Conservation (phyloP, 2,888 invertebrate genomes). For the Aelia acuminata region DNA sequence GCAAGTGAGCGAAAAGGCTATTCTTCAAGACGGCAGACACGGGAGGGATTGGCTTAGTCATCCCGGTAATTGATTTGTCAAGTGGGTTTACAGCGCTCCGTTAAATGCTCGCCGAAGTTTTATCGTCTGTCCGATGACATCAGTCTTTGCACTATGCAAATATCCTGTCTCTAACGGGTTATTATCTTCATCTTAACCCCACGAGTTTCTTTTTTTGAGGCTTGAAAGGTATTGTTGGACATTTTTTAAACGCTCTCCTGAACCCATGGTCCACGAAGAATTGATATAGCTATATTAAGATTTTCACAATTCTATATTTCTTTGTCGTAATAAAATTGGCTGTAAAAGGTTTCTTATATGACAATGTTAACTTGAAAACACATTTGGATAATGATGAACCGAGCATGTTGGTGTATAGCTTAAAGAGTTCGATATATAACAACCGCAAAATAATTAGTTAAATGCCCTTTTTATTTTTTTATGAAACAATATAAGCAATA, state of each 20-base stretch:
- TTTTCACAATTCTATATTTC: too few species aligned
- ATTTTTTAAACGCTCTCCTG: neutral
- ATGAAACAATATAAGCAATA: too few species aligned
- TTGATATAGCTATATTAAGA: too few species aligned
- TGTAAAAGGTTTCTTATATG: too few species aligned
- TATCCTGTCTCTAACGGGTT: constrained; percentile 31
- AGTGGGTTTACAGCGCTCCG: constrained; percentile 25
- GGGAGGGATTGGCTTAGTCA: constrained; percentile 21
- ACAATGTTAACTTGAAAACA: too few species aligned
- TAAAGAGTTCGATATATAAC: too few species aligned
- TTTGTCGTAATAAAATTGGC: too few species aligned
- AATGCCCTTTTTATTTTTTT: too few species aligned
- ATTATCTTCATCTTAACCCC: constrained; percentile 19
- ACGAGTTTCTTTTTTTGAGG: neutral
- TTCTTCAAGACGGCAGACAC: neutral
- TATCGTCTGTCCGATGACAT: neutral
- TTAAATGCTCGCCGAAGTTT: constrained; percentile 24
- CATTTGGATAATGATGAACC: too few species aligned
- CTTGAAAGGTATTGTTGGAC: neutral
- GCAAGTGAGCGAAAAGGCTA: neutral
- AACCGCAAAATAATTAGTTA: too few species aligned
- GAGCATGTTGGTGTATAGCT: too few species aligned
- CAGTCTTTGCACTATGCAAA: constrained; percentile 37
- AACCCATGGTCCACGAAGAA: too few species aligned
- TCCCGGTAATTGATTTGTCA: constrained; percentile 16